phyloP scores from a whole-genome alignment of 2,113 vertebrate genomes.

The Azemiops feae region DNA sequence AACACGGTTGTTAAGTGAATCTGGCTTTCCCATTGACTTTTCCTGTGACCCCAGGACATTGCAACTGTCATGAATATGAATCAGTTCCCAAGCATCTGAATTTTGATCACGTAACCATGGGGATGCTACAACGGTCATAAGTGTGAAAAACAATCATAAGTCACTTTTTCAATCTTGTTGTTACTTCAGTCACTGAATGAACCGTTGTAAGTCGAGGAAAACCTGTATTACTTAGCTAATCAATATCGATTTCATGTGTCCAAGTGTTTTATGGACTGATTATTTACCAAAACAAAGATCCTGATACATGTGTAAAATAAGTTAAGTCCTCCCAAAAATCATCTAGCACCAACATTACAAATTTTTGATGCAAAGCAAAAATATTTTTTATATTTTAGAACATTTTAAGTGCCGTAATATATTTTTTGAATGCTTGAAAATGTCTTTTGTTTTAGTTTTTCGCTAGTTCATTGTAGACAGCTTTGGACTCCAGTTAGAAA shows the following conservation, averaged over 20 bases:
- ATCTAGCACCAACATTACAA: neutral
- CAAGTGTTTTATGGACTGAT: neutral
- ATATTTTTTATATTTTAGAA: neutral
- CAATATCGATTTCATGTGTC: neutral
- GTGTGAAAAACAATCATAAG: too few relatives aligned
- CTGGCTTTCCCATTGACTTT: too few relatives aligned
- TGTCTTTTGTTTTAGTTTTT: neutral
- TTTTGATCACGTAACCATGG: too few relatives aligned
- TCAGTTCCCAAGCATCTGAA: too few relatives aligned
- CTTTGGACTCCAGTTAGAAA: neutral
- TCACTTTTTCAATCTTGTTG: too few relatives aligned
- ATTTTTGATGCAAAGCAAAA: neutral
- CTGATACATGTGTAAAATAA: neutral
- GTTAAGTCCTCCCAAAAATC: neutral
- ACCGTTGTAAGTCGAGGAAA: too few relatives aligned
- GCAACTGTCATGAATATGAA: too few relatives aligned
- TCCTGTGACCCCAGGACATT: too few relatives aligned
- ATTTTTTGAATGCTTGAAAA: neutral
- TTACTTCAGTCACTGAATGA: too few relatives aligned
- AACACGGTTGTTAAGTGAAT: too few relatives aligned
- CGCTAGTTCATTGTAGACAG: neutral
- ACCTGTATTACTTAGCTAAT: too few relatives aligned
- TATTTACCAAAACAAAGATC: neutral
- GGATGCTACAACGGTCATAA: too few relatives aligned
- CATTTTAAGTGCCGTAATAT: neutral